phyloP scores from a whole-genome alignment of 2,113 vertebrate genomes.

The Xiphias gladius region DNA sequence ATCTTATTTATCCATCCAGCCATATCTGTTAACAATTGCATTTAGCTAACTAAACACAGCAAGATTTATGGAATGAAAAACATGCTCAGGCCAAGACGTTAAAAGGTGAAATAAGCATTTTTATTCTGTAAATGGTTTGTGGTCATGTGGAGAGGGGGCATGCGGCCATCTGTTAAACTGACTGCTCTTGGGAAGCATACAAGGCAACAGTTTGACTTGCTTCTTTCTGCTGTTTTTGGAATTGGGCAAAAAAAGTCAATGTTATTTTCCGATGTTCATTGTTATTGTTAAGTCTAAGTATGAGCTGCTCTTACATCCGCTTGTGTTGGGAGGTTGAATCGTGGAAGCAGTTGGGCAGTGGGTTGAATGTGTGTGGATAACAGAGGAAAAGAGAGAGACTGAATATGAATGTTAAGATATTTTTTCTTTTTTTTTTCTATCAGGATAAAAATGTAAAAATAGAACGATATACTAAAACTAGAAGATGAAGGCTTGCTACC shows the following conservation, averaged over 20 bases:
- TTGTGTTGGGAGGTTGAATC: neutral
- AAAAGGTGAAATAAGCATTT: conserved; percentile 9
- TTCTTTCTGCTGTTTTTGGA: neutral
- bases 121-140: conserved; percentile 19
- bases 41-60: neutral
- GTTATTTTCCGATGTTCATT: neutral
- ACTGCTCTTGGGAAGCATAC: neutral
- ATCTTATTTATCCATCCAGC: neutral
- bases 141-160: neutral
- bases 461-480: neutral
- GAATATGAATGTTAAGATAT: neutral
- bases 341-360: neutral
- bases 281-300: neutral
- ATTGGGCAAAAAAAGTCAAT: neutral
- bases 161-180: conserved; percentile 21
- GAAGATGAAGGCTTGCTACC: conserved; percentile 8
- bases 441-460: neutral
- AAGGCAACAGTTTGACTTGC: neutral
- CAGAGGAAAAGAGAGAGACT: neutral
- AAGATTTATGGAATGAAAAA: neutral
- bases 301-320: conserved; percentile 23
- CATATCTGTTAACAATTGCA: too few species aligned
- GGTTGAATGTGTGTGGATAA: conserved; percentile 2
- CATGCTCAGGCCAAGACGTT: neutral
- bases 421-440: conserved; percentile 2